These are phyloP conservation scores for Centruroides sculpturatus DNA, from an alignment of 1,140 invertebrate species.

Conservation along the genomic window DNA sequence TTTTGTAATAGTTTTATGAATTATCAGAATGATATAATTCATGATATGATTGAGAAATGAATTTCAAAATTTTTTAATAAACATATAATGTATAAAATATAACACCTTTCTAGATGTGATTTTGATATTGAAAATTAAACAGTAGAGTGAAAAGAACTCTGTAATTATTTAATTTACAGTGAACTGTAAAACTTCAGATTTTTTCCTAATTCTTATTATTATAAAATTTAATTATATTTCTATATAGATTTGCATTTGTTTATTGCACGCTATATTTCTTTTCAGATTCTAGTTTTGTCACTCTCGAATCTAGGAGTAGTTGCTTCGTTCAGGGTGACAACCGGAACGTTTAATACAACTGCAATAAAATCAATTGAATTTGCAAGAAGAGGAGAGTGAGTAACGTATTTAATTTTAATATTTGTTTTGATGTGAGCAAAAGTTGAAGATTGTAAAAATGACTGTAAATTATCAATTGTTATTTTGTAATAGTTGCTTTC, in stretches of 20 bases:
- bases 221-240: too few species aligned
- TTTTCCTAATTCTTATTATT: too few species aligned
- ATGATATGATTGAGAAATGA: too few species aligned
- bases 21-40: too few species aligned
- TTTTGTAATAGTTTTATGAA: too few species aligned
- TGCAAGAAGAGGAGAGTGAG: conserved; percentile 79
- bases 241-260: neutral
- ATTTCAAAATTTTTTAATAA: too few species aligned
- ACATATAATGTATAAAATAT: too few species aligned
- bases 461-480: neutral
- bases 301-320: conserved; percentile 55
- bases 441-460: neutral
- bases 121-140: too few species aligned
- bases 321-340: conserved; percentile 85
- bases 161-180: too few species aligned
- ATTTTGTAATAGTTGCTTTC: conserved; percentile 56
- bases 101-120: too few species aligned
- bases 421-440: neutral
- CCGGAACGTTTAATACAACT: conserved; percentile 80
- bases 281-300: conserved; percentile 53
- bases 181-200: too few species aligned
- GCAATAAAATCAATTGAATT: conserved; percentile 97
- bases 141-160: too few species aligned
- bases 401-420: neutral
- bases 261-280: neutral